These are phyloP conservation scores for Boulengeromyrus knoepffleri DNA, from an alignment of 2,113 vertebrate species.

Conservation along the genomic window DNA sequence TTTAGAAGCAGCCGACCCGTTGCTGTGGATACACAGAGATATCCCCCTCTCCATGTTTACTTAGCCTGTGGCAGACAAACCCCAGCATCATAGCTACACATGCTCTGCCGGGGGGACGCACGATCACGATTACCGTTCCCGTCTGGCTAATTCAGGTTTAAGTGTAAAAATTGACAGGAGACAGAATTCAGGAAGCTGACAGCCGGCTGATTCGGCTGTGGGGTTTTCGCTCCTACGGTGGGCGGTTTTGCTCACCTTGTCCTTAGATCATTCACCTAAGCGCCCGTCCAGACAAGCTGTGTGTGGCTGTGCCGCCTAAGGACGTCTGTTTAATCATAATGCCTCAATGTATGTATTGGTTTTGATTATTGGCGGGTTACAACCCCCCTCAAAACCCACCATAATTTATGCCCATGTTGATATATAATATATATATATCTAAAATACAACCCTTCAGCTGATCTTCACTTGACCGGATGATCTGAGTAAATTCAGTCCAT, in stretches of 20 bases:
- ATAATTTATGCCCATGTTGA: too few relatives aligned
- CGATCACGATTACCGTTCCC: background rate
- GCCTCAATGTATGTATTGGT: too few relatives aligned
- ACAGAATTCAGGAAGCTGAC: background rate
- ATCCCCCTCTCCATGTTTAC: background rate
- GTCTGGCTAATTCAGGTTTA: background rate
- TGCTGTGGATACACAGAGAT: constrained; percentile 8
- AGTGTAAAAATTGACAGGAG: background rate
- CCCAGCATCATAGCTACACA: too few relatives aligned
- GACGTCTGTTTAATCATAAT: background rate
- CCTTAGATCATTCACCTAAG: background rate
- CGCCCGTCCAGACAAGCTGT: background rate
- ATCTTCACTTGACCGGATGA: background rate
- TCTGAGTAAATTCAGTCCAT: background rate
- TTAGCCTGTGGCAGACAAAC: background rate
- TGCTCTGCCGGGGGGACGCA: too few relatives aligned
- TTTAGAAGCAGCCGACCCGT: background rate
- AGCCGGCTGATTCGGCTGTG: background rate
- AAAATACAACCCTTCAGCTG: background rate
- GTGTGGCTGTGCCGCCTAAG: background rate
- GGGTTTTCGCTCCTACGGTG: background rate
- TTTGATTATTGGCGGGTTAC: too few relatives aligned
- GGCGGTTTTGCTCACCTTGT: background rate
- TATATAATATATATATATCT: background rate
- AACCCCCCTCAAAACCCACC: too few relatives aligned